These are phyloP conservation scores for Drosophila lacteicornis DNA, from an alignment of 1,140 invertebrate species.

Conservation along the genomic window DNA sequence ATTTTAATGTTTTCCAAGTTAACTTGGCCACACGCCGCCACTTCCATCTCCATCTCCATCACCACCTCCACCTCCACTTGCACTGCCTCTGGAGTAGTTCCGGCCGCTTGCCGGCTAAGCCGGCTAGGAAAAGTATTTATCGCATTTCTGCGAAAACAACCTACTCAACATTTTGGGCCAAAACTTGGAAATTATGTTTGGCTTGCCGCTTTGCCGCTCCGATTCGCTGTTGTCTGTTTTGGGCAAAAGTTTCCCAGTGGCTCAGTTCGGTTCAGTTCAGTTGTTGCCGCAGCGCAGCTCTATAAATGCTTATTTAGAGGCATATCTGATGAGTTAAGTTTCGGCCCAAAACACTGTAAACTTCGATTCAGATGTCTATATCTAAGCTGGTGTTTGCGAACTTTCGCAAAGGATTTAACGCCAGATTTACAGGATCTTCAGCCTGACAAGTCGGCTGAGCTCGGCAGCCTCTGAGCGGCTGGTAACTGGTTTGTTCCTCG, in stretches of 20 bases:
- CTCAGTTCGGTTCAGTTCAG: constrained; percentile 14
- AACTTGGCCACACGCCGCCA: constrained; percentile 49
- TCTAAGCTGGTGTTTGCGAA: constrained; percentile 38
- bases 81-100: constrained; percentile 30
- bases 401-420: constrained; percentile 50
- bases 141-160: constrained; percentile 81
- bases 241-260: constrained; percentile 54
- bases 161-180: constrained; percentile 75
- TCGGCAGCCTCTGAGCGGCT: constrained; percentile 1
- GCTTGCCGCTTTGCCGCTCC: constrained; percentile 69
- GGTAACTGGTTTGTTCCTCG: constrained; percentile 13
- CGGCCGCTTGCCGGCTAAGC: constrained; percentile 34
- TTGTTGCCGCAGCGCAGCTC: constrained; percentile 66
- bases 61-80: not conserved
- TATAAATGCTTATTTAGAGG: constrained; percentile 81
- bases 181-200: constrained; percentile 81
- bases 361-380: constrained; percentile 55
- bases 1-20: constrained; percentile 81
- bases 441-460: not conserved
- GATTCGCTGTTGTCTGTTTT: constrained; percentile 47
- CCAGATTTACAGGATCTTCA: constrained; percentile 41
- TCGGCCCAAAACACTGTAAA: constrained; percentile 36
- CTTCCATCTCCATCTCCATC: constrained; percentile 7
- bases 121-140: constrained; percentile 66
- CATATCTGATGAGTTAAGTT: constrained; percentile 80